phyloP scores from a whole-genome alignment of 2,888 invertebrate species.

The Tenodera sinensis region DNA sequence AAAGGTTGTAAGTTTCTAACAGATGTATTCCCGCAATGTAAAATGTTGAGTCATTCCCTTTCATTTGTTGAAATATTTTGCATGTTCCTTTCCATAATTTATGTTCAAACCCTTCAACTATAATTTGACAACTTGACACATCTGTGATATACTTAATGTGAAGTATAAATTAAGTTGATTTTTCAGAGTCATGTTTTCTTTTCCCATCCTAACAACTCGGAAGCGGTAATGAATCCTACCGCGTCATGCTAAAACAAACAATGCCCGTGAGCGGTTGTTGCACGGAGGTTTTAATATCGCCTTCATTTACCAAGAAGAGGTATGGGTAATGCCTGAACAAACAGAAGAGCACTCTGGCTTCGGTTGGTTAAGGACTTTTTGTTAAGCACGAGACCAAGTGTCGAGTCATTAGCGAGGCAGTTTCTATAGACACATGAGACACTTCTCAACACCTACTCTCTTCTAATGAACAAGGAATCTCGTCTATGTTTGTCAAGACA shows the following conservation, averaged over 20 bases:
- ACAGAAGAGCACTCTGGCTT: not conserved
- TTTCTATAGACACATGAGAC: not conserved
- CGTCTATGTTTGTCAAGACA: not conserved
- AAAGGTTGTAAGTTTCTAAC: no score
- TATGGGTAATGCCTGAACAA: slow-evolving; percentile 4
- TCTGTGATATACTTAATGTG: no score
- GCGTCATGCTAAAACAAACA: not conserved
- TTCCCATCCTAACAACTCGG: no score
- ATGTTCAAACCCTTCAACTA: no score
- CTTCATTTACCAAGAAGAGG: slow-evolving; percentile 4
- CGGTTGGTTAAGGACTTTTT: not conserved
- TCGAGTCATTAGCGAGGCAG: not conserved
- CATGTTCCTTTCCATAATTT: no score
- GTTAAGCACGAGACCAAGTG: not conserved
- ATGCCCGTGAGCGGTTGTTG: not conserved
- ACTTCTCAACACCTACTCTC: not conserved
- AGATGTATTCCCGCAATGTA: no score
- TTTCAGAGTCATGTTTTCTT: no score
- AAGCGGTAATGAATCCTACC: not conserved
- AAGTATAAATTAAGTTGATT: no score
- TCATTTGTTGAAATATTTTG: no score
- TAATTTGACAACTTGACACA: no score
- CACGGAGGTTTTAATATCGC: not conserved
- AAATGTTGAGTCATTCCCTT: no score
- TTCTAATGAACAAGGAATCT: not conserved